Conservation (phyloP, 2,113 vertebrate genomes). For the Leptodactylus fuscus region DNA sequence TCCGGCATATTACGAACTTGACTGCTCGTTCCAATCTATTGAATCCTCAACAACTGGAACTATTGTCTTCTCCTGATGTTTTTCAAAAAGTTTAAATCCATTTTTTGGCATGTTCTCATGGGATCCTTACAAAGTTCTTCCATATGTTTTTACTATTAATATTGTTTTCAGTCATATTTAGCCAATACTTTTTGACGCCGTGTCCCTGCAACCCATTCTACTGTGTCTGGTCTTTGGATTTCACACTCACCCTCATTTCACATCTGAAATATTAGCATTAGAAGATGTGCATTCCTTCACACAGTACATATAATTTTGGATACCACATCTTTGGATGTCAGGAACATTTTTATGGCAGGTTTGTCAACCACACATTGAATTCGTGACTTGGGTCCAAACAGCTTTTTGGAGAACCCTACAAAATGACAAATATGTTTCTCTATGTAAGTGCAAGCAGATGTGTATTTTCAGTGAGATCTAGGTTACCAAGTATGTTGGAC, state of each 20-base stretch:
- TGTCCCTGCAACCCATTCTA: not conserved
- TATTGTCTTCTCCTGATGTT: not conserved
- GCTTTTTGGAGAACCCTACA: constrained; percentile 22
- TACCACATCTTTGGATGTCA: not conserved
- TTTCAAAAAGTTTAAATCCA: not conserved
- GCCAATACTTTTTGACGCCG: not conserved
- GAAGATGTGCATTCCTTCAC: constrained; percentile 24
- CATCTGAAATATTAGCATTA: constrained; percentile 5
- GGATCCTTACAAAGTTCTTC: not conserved
- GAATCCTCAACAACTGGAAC: not conserved
- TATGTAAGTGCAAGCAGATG: constrained; percentile 39
- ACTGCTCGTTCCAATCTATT: no score
- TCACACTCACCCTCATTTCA: constrained; percentile 20
- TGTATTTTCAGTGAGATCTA: not conserved
- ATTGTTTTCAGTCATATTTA: constrained; percentile 1
- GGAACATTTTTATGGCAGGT: constrained; percentile 47
- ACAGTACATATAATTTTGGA: constrained; percentile 33
- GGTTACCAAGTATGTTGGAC: not conserved
- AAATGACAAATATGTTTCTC: constrained; percentile 46
- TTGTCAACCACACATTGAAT: constrained; percentile 11
- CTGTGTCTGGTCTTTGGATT: constrained; percentile 34
- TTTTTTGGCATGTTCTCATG: not conserved
- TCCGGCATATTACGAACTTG: no score
- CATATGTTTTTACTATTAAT: not conserved
- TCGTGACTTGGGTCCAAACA: constrained; percentile 35